Evolutionary conservation across 1,140 invertebrate genomes (phyloP).

Genomic region (Pseudoatta argentina): DNA sequence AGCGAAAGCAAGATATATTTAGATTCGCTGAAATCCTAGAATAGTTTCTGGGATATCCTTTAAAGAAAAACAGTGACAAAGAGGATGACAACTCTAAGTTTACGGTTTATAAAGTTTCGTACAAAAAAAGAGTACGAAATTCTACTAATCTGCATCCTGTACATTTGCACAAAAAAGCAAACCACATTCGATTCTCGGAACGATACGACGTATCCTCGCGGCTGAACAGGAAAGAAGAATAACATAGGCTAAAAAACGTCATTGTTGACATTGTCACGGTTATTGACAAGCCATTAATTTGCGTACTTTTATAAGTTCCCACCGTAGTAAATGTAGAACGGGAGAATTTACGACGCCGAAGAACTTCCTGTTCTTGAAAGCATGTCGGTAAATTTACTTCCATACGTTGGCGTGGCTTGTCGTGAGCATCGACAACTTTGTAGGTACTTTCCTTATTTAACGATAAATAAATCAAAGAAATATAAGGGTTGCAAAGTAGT

Average conservation of each 20-base stretch:
- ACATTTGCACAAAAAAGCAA: not conserved
- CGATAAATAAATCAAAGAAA: slow-evolving; percentile 57
- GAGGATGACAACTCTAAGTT: too few relatives aligned
- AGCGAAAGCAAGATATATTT: too few relatives aligned
- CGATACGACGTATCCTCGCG: not conserved
- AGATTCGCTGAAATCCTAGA: too few relatives aligned
- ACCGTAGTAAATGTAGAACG: slow-evolving; percentile 50
- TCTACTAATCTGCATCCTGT: not conserved
- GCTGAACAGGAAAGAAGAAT: not conserved
- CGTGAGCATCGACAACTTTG: slow-evolving; percentile 56
- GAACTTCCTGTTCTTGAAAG: slow-evolving; percentile 50
- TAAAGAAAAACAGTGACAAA: too few relatives aligned
- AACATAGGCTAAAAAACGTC: slow-evolving; percentile 35
- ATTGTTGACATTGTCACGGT: slow-evolving; percentile 45
- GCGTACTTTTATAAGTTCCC: slow-evolving; percentile 54
- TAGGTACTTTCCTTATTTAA: slow-evolving; percentile 56
- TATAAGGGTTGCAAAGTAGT: slow-evolving; percentile 20
- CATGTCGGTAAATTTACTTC: slow-evolving; percentile 57
- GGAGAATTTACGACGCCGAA: slow-evolving; percentile 52
- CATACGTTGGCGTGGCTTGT: slow-evolving; percentile 50
- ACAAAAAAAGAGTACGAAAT: not conserved
- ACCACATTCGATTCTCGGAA: not conserved
- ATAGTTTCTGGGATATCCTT: too few relatives aligned
- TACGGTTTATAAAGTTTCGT: too few relatives aligned
- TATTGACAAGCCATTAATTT: slow-evolving; percentile 64